Evolutionary conservation across 1,140 invertebrate genomes (phyloP).

Genomic region (Palaemon carinicauda): DNA sequence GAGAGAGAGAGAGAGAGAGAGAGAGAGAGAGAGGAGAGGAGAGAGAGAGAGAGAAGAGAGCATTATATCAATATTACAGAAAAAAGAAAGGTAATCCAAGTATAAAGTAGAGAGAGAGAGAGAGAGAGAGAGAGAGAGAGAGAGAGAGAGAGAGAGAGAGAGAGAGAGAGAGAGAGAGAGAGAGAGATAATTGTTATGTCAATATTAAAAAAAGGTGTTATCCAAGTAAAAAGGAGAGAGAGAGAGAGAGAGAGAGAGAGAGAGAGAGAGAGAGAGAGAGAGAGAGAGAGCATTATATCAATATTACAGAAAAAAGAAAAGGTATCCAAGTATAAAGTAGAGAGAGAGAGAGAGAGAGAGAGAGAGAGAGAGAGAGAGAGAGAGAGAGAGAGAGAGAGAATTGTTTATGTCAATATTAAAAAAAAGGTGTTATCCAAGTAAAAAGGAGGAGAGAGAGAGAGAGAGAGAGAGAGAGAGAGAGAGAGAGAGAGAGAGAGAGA

Average conservation of each 20-base stretch:
- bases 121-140: not conserved
- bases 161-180: too few relatives aligned
- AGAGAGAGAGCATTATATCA: not conserved
- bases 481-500: not conserved
- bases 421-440: too few relatives aligned
- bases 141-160: not conserved
- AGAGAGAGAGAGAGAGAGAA: too few relatives aligned
- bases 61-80: too few relatives aligned
- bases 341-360: not conserved
- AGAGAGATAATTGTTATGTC: too few relatives aligned
- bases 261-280: not conserved
- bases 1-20: not conserved
- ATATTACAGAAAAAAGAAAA: not conserved
- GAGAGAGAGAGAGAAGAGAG: not conserved
- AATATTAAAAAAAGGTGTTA: too few relatives aligned
- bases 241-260: too few relatives aligned
- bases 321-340: not conserved
- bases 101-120: not conserved
- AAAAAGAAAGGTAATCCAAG: not conserved
- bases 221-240: too few relatives aligned
- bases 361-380: too few relatives aligned
- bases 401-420: too few relatives aligned
- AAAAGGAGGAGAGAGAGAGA: too few relatives aligned
- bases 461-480: not conserved
- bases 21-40: too few relatives aligned